Base-by-base conservation (phyloP, 2,888 invertebrate genomes). In the Lithophane ornitopus region DNA sequence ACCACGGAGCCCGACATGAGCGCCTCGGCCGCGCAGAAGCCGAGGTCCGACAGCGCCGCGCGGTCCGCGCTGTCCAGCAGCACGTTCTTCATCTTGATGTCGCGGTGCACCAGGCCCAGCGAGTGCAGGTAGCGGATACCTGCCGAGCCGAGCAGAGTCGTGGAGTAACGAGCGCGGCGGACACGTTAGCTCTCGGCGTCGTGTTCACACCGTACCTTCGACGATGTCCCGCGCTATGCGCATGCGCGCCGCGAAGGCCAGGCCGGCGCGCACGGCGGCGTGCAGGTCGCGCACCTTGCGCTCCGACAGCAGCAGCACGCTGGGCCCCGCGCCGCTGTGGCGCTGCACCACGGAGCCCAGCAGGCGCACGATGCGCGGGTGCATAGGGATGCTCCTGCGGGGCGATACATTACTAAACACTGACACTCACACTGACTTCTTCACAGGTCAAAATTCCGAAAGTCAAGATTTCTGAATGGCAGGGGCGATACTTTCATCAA, bases 1-100 rank as follows among this genome's bases (percentile, higher is more conserved):
- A 99, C 99, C 80, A 99, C 97, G 81, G 98, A 98, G 54, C 98
- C 98, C 0, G 98, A 98, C 97, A 99, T 98, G 97, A 99, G 98
- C 1, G 98, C 98, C 91, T 98, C 98, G 3, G 98, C 98, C 82
- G 98, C 98, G 91, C 98, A 99, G 96, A 99, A 99, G 0, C 99
- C 99, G 41, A 99, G 97, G 95, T 99, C 99, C 0, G 98, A 98
- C 26, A 99, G 96, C 90, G 98, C 98, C 0, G 98, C 99, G 63
- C 98, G 97, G 90, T 98, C 97, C 0, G 96, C 90, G 0, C 93
- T 93, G 94, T 99, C 98, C 84, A 99, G 95, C 92, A 99, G 94
- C 39, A 99, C 98, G 95, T 99, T 99, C 95, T 99, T 99, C 89
- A 99, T 96, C 94, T 99, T 99, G 77, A 99, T 98, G 94, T 99